phyloP scores from a whole-genome alignment of 2,113 vertebrate species.

The Platichthys flesus region DNA sequence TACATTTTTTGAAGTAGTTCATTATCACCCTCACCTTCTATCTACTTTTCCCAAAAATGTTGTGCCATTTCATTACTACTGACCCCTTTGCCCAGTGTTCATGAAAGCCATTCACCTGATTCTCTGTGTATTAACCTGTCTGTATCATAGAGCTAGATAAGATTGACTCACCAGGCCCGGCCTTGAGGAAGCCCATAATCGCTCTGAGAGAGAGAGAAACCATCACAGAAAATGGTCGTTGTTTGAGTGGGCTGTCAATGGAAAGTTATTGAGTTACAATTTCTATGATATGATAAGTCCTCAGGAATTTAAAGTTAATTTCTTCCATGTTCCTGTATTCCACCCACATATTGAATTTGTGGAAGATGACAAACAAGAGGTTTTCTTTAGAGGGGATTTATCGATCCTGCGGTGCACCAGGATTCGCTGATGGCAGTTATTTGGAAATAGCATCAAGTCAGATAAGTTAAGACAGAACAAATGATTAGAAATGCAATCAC shows the following conservation, averaged over 20 bases:
- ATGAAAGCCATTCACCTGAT: slow-evolving; percentile 15
- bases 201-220: slow-evolving; percentile 7
- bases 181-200: slow-evolving; percentile 38
- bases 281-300: slow-evolving; percentile 42
- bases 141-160: slow-evolving; percentile 47
- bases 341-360: slow-evolving; percentile 30
- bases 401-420: background rate
- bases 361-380: slow-evolving; percentile 5
- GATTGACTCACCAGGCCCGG: slow-evolving; percentile 45
- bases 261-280: slow-evolving; percentile 40
- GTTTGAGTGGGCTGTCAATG: slow-evolving; percentile 36
- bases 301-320: slow-evolving; percentile 45
- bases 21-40: slow-evolving; percentile 32
- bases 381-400: slow-evolving; percentile 19
- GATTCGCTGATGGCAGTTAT: slow-evolving; percentile 1
- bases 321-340: slow-evolving; percentile 24
- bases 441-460: background rate
- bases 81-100: slow-evolving; percentile 38
- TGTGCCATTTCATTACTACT: slow-evolving; percentile 41
- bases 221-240: slow-evolving; percentile 41
- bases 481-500: background rate
- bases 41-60: slow-evolving; percentile 13
- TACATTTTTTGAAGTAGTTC: slow-evolving; percentile 1
- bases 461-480: background rate
- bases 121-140: slow-evolving; percentile 14